Base-by-base conservation (phyloP, 2,888 invertebrate genomes). In the Macroteleia sp. region DNA sequence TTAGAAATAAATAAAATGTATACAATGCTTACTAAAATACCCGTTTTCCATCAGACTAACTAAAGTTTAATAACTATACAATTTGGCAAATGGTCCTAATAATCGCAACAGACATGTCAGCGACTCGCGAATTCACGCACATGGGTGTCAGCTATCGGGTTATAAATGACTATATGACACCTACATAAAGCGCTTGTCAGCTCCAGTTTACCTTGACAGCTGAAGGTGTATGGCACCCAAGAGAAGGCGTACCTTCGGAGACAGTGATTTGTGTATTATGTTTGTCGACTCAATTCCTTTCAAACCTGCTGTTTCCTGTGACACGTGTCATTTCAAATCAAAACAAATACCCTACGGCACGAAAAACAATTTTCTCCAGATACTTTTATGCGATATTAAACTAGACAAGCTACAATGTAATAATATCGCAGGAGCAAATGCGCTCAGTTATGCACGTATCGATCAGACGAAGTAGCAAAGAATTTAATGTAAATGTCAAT, bases 171-270 rank as follows among this genome's bases (percentile, higher is more conserved):
- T 81, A 81, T 83, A 81, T 77, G 78, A 87, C 87, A 84, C 89
- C 88, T 81, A 88, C 89, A 81, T 70, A 44, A 81, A 48, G 77
- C 64, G 69, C 64, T 77, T 74, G 77, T 73, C 70, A 82, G 85
- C 84, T 87, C 85, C 82, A 82, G 90, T 85, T 90, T 83, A 89
- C 90, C 90, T 90, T 90, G 89, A 82, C 77, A 84, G 73, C 41
- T 73, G 84, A 84, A 85, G 82, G 81, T 84, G 80, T 82, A 84
- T 84, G 77, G 28, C 66, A 67, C 67, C 19, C 39, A 74, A 77
- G 64, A 81, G 81, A 85, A 85, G 85, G 83, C 80, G 75, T 77
- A 80, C 66, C 82, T 85, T 82, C 83, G 70, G 79, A 75, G 85
- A 85, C 84, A 83, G 62, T 48, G 80, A 82, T 79, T 82, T 74